A percentile compares a stretch with the other conserved stretches of the same genome.
These are phyloP conservation scores for Lochmaea crataegi DNA, from an alignment of 2,888 invertebrate genomes.

Conservation along the genomic window DNA sequence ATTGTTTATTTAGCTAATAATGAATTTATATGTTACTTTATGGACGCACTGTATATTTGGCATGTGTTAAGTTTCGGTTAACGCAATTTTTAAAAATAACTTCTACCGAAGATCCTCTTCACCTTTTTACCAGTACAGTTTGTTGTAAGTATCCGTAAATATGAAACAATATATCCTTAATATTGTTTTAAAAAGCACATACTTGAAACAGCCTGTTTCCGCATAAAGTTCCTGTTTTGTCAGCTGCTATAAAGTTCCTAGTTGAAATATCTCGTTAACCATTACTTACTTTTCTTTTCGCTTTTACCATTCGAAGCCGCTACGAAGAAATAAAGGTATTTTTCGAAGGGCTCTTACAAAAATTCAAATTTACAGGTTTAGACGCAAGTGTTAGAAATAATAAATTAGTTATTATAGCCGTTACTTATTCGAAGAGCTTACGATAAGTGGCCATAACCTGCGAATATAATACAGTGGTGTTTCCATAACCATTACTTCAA, in stretches of 20 bases:
- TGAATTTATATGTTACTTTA: no score
- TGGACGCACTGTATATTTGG: no score
- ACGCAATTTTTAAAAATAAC: not conserved
- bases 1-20: no score
- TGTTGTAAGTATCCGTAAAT: not conserved
- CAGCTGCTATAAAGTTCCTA: not conserved
- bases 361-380: no score
- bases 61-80: no score
- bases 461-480: no score
- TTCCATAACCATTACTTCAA: no score
- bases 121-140: not conserved
- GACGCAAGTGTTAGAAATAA: no score
- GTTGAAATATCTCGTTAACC: not conserved
- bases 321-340: not conserved
- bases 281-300: not conserved
- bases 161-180: not conserved
- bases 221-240: not conserved
- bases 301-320: not conserved
- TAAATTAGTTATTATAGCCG: no score
- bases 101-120: not conserved
- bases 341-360: no score
- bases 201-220: not conserved
- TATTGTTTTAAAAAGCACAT: not conserved
- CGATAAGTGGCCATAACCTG: no score
- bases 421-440: no score